phyloP scores from a whole-genome alignment of 2,888 invertebrate genomes.

The Callyntrura sp. region DNA sequence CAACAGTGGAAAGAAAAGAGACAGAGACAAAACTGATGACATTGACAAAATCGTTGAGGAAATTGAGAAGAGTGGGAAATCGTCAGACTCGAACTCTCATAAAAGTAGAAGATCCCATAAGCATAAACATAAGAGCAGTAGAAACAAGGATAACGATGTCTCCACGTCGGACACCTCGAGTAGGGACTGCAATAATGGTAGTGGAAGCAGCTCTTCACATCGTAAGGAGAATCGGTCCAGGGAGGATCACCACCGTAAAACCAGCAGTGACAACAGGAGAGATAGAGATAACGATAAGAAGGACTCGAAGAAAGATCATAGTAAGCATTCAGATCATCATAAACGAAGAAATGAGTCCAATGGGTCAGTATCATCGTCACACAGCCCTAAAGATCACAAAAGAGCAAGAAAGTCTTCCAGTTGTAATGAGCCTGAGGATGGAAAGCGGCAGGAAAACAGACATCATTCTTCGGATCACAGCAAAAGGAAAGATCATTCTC shows the following conservation, averaged over 20 bases:
- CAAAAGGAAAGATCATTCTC: conserved; percentile 2
- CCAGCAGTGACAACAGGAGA: conserved; percentile 19
- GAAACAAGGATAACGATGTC: not conserved
- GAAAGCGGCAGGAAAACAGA: not conserved
- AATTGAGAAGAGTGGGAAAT: conserved; percentile 63
- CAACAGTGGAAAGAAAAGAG: conserved; percentile 17
- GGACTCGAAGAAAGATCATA: not conserved
- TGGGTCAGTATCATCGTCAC: conserved; percentile 48
- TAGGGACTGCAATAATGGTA: conserved; percentile 24
- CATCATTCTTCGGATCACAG: conserved; percentile 35
- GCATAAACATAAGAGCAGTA: conserved; percentile 25
- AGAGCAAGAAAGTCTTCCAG: conserved; percentile 41
- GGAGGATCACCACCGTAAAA: conserved; percentile 47
- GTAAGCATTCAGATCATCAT: conserved; percentile 18
- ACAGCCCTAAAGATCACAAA: conserved; percentile 55
- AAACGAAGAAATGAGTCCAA: conserved; percentile 52
- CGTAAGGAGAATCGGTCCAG: conserved; percentile 37
- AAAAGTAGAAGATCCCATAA: conserved; percentile 15
- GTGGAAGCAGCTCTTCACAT: conserved; percentile 16
- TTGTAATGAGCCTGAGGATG: conserved; percentile 20
- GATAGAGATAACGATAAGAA: conserved; percentile 48
- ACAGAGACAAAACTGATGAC: conserved; percentile 52
- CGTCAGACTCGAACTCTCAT: conserved; percentile 8
- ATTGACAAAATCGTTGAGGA: conserved; percentile 51
- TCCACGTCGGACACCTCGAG: not conserved